These are phyloP conservation scores for Galleria mellonella DNA, from an alignment of 1,140 invertebrate species.

Conservation along the genomic window DNA sequence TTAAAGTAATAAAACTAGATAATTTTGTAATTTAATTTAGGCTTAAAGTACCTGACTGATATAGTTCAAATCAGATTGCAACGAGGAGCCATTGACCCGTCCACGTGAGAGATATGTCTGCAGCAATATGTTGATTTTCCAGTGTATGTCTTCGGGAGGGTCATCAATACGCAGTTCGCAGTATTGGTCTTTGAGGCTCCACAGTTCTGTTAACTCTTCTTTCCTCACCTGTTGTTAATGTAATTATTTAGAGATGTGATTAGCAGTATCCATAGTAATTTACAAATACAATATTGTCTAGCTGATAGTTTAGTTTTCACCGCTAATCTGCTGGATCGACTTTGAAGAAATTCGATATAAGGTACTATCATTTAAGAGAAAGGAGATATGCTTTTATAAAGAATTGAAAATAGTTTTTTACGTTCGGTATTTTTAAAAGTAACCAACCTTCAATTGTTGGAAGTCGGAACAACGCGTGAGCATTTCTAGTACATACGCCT, in stretches of 20 bases:
- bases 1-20: too few species aligned
- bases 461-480: slow-evolving; percentile 96
- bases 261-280: too few species aligned
- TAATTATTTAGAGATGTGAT: slow-evolving; percentile 1
- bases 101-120: slow-evolving; percentile 92
- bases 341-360: too few species aligned
- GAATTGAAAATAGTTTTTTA: too few species aligned
- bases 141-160: slow-evolving; percentile 91
- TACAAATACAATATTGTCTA: too few species aligned
- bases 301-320: too few species aligned
- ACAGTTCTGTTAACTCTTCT: slow-evolving; percentile 94
- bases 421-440: too few species aligned
- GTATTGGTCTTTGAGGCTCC: slow-evolving; percentile 80
- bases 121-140: slow-evolving; percentile 98
- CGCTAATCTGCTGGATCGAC: too few species aligned
- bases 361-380: too few species aligned
- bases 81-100: slow-evolving; percentile 88
- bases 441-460: slow-evolving; percentile 91
- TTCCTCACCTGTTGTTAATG: slow-evolving; percentile 84
- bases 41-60: slow-evolving; percentile 94
- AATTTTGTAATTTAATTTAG: too few species aligned
- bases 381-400: too few species aligned
- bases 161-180: slow-evolving; percentile 87
- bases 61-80: slow-evolving; percentile 95
- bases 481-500: slow-evolving; percentile 90